These are phyloP conservation scores for Spheniscus humboldti DNA, from an alignment of 2,797 vertebrate species.

Conservation along the genomic window DNA sequence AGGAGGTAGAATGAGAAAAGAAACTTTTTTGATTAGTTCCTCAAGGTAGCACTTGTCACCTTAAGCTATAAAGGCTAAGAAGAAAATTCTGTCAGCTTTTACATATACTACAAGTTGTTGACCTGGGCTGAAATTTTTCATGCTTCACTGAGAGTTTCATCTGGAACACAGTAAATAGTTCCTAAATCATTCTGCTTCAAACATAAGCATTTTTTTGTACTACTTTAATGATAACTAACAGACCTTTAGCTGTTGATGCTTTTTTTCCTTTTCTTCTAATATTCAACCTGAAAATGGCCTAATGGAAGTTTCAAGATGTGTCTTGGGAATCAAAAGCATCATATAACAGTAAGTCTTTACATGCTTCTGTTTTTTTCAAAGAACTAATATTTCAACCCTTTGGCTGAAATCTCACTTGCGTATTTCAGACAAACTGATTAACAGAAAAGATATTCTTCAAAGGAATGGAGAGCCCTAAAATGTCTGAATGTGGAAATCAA, in stretches of 20 bases:
- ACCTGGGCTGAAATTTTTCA: neutral
- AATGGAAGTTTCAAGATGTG: neutral
- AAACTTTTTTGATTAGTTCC: neutral
- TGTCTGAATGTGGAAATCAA: neutral
- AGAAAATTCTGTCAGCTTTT: neutral
- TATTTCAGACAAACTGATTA: neutral
- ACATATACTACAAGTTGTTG: neutral
- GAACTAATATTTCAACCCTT: neutral
- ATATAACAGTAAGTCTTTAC: neutral
- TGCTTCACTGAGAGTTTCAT: neutral
- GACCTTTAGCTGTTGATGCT: neutral
- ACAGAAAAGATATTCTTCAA: neutral
- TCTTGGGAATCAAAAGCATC: neutral
- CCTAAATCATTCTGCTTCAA: neutral
- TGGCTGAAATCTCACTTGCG: neutral
- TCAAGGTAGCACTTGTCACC: neutral
- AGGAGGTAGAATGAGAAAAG: neutral
- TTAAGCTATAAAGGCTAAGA: neutral
- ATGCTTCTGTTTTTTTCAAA: neutral
- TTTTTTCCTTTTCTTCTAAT: neutral
- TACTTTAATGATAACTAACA: neutral
- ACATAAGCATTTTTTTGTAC: neutral
- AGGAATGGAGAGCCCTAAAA: neutral
- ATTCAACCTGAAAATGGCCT: neutral
- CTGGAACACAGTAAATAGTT: neutral